Evolutionary conservation across 2,113 vertebrate species (phyloP), one percentile per base, ranked within the genome.

Genomic region (Cyprinodon variegatus): DNA sequence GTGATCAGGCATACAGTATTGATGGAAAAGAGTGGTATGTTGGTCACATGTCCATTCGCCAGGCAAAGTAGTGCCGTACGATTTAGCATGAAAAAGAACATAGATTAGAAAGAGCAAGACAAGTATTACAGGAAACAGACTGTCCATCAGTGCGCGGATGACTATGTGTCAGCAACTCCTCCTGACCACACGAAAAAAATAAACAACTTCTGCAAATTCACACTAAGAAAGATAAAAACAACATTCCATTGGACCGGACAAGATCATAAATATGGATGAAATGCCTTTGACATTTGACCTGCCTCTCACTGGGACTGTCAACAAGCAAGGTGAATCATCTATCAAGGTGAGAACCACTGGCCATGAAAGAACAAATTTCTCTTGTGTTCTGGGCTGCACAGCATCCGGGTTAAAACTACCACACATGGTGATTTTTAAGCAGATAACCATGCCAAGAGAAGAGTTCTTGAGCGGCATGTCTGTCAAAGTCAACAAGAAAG

Each of bases 331-430:
- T 57, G 37, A 38, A 61, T 77, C 50, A 6, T 79, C 72, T 11
- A 4, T 86, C 12, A 64, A 4, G 13, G 1, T 86, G 60, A 77
- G 63, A 86, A 88, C 80, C 60, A 77, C 37, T 7, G 83, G 74
- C 37, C 73, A 84, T 11, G 76, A 84, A 69, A 87, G 60, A 39
- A 38, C 17, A 29, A 29, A 29, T 29, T 29, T 29, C 29, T 29
- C 29, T 29, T 29, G 29, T 29, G 29, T 29, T 29, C 29, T 29
- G 29, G 29, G 29, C 29, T 29, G 29, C 29, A 29, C 29, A 29
- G 29, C 29, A 53, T 13, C 50, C 4, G 13, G 50, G 17, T 15
- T 14, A 53, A 53, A 10, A 15, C 12, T 53, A 14, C 50, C 12
- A 53, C 50, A 11, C 12, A 53, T 14, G 50, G 50, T 53, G 13